These are phyloP conservation scores for Bufotes viridis DNA, from an alignment of 2,797 vertebrate genomes.

Conservation along the genomic window DNA sequence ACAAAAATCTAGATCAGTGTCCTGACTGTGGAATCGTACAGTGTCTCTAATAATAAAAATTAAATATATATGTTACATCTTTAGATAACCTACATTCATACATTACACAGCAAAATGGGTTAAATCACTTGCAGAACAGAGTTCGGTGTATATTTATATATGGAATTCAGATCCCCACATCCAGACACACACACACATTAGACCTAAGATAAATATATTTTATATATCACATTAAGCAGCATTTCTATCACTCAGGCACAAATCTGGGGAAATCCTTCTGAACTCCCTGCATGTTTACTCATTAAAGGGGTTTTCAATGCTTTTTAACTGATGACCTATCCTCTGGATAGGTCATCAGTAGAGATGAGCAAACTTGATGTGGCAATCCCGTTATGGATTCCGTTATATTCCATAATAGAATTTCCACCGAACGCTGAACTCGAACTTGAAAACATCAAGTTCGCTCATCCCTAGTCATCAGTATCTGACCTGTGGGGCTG, in stretches of 20 bases:
- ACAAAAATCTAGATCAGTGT: slow-evolving; percentile 4
- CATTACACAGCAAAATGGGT: not conserved
- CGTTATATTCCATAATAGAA: too few relatives aligned
- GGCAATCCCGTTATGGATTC: too few relatives aligned
- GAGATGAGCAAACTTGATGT: too few relatives aligned
- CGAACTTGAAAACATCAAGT: too few relatives aligned
- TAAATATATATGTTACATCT: slow-evolving; percentile 53
- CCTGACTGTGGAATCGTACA: slow-evolving; percentile 31
- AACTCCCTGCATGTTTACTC: slow-evolving; percentile 11
- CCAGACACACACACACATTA: slow-evolving; percentile 16
- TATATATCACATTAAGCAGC: slow-evolving; percentile 26
- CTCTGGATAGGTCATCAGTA: too few relatives aligned
- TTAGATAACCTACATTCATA: not conserved
- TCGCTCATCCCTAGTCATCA: too few relatives aligned
- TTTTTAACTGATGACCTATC: too few relatives aligned
- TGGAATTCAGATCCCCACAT: slow-evolving; percentile 8
- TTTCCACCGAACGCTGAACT: too few relatives aligned
- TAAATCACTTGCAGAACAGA: slow-evolving; percentile 22
- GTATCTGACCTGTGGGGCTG: too few relatives aligned
- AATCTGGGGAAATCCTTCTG: not conserved
- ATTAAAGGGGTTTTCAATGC: too few relatives aligned
- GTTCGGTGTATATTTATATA: slow-evolving; percentile 12
- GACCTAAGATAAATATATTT: slow-evolving; percentile 25
- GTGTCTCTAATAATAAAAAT: slow-evolving; percentile 29
- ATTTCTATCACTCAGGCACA: slow-evolving; percentile 42